Base-by-base conservation (phyloP, 2,113 vertebrate species). In the Abramis brama region DNA sequence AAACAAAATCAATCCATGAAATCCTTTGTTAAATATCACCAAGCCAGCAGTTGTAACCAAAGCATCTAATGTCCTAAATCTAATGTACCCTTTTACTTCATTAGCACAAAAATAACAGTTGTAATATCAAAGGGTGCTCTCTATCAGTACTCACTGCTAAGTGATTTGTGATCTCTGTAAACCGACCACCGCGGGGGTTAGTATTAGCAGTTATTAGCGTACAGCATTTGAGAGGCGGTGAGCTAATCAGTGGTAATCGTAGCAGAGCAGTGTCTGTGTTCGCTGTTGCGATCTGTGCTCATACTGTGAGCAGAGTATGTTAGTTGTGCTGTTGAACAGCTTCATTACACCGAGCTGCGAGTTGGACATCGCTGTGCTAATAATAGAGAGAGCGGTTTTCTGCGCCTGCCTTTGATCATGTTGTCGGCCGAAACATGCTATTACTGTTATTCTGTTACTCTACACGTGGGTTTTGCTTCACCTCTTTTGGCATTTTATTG, bases 201-300 rank as follows among this genome's bases (percentile, higher is more conserved):
- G 64, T 73, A 13, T 66, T 83, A 33, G 55, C 66, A 43, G 39
- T 84, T 86, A 86, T 88, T 88, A 77, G 60, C 25, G 1, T 21
- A 10, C 57, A 27, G 27, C 82, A 81, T 86, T 86, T 89, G 36
- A 81, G 60, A 75, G 59, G 45, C n/a, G 57, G 77, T 86, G 25
- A 75, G 82, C 87, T 89, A 70, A 86, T 85, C 50, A 84, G 70
- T 1, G 50, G 27, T 88, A 81, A 71, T 89, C 70, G 80, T 77
- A 30, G 36, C 13, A 36, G 4, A 17, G 55, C 59, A 33, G 23
- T 39, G n/a, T 82, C 45, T 74, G 57, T 43, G 79, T 68, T 75
- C 57, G 13, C 33, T 83, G 19, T 80, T 71, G 64, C 68, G 66
- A 59, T 79, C 36, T 62, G 77, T 73, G 75, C 45, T 77, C 75